A percentile compares a stretch with the other conserved stretches of the same genome.
phyloP scores from a whole-genome alignment of 2,113 vertebrate genomes.

The Phaethornis superciliosus region DNA sequence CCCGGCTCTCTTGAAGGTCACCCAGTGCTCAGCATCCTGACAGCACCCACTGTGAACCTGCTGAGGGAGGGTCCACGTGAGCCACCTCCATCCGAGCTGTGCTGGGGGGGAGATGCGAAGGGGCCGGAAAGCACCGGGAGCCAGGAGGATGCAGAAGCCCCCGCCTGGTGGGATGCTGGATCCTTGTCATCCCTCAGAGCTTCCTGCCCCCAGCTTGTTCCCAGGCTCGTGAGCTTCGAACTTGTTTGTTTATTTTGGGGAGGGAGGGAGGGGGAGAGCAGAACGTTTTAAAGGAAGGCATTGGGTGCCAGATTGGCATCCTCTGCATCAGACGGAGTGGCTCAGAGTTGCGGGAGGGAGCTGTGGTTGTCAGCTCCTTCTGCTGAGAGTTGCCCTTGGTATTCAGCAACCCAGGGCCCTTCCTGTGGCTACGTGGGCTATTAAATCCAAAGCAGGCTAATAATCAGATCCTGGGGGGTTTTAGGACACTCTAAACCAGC shows the following conservation, averaged over 20 bases:
- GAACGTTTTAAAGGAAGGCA: neutral
- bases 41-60: neutral
- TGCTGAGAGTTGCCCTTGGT: neutral
- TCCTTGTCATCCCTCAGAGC: neutral
- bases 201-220: neutral
- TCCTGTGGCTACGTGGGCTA: neutral
- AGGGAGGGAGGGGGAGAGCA: neutral
- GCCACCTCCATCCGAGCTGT: fast-evolving
- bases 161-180: neutral
- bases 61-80: fast-evolving
- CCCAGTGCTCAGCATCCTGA: fast-evolving
- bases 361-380: neutral
- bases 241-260: conserved; percentile 44
- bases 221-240: neutral
- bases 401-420: neutral
- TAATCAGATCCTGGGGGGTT: fast-evolving
- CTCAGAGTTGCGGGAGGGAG: neutral
- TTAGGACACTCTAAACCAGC: neutral
- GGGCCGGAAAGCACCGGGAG: neutral
- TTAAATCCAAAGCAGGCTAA: neutral
- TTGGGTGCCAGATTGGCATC: neutral
- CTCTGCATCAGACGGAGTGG: neutral
- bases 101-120: neutral
- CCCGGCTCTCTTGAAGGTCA: neutral
- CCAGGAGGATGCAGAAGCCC: conserved; percentile 3